Base-by-base conservation (phyloP, 2,113 vertebrate genomes). In the Melanerpes aurifrons region DNA sequence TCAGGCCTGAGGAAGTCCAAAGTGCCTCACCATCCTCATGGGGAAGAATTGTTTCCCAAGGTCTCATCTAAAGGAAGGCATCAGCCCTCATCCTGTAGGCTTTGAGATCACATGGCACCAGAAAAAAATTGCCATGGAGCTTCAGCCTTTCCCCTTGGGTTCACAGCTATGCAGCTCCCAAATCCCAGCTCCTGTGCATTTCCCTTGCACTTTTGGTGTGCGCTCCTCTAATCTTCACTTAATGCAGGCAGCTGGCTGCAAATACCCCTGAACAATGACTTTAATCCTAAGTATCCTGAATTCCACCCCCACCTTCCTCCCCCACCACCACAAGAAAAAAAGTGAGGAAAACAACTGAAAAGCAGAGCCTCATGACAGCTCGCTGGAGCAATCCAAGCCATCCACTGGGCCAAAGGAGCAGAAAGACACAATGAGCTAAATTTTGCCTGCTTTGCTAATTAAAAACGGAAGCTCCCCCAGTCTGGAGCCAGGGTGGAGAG, bases 191-290 rank as follows among this genome's bases (percentile, higher is more conserved):
- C 81, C 96, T 93, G 95, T 88, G 93, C 90, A 81, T 91, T 93
- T 94, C 82, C 82, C 90, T 74, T 73, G 68, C 95, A 92, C 94
- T 96, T 97, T 80, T 94, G 89, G 83, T 95, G 96, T 58, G 94
- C 29, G 13, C 89, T 93, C 79, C 88, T 91, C 94, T 98, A 98
- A 98, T 98, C 98, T 98, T 97, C 97, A 97, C 96, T 98, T 98
- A 98, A 98, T 98, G 94, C 97, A 97, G 97, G 97, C 97, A 98
- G 97, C 98, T 98, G 98, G 98, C 98, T 97, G 97, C 97, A 98
- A 98, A 98, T 98, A 98, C 96, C 96, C 77, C 22, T 5, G 86
- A 97, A 98, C 98, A 98, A 98, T 97, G 97, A 92, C 92, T 96
- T 94, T 98, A 98, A 98, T 98, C 98, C 98, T 96, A 95, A 95